Base-by-base conservation (phyloP, 1,140 invertebrate genomes). In the Limonius californicus region DNA sequence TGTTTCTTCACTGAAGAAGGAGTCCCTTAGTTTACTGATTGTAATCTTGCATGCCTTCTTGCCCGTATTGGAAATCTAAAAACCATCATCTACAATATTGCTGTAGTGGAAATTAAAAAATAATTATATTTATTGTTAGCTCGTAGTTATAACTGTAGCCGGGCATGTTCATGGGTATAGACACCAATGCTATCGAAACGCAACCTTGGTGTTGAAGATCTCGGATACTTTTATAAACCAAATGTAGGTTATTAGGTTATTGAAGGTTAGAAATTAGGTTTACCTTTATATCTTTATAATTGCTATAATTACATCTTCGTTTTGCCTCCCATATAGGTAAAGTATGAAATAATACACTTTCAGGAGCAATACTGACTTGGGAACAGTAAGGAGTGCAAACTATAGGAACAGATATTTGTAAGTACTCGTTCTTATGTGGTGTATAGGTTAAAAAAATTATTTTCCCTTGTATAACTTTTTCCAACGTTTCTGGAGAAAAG, bases 271-370 rank as follows among this genome's bases (percentile, higher is more conserved):
- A 20, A 12, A 23, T 18, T 14, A n/a, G 7, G 12, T 15, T 42
- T 57, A 65, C 64, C 59, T 45, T 62, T 14, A 66, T 59, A 14
- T 21, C 35, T 66, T 62, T 65, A n/a, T 11, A 21, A 14, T 45
- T 43, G 39, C 19, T 18, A 7, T 15, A 11, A 14, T 43, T 4
- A 43, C 16, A n/a, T 4, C 2, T n/a, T 4, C n/a, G 12, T 6
- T 15, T 53, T 6, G 64, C 56, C 43, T 62, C 58, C 67, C 67
- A 68, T 9, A 66, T 64, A 2, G 64, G 64, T 9, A 68, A 64
- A 16, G 47, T 35, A n/a, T 64, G 64, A 57, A 68, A 68, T 56
- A 57, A n/a, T 12, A 68, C 45, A 0, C n/a, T 1, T 15, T n/a
- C n/a, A 14, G 61, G 59, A 14, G 11, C 19, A 16, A 68, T 62